Base-by-base conservation (phyloP, 2,797 vertebrate genomes). In the Chaenodraco wilsoni region DNA sequence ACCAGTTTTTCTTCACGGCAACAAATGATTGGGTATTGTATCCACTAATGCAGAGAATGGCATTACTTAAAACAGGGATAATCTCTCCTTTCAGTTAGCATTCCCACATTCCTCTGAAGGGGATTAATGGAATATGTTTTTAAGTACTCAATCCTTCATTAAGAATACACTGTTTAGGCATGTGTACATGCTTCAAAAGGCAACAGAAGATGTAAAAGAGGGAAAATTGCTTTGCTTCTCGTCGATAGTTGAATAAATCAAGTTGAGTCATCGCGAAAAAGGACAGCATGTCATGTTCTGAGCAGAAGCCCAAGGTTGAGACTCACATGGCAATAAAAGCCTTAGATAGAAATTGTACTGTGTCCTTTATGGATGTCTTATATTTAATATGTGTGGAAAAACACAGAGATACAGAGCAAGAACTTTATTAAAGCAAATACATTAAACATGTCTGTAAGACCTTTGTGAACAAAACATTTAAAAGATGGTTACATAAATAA, bases 361-460 rank as follows among this genome's bases (percentile, higher is more conserved):
- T 74, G 9, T 33, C 15, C 3, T 13, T 9, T 10, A 33, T 50
- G 15, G 43, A 40, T 16, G 19, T 69, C 21, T 46, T 21, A 9
- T 14, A 60, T 62, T 57, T 37, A 51, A n/a, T 45, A 10, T 60
- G 48, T 0, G 3, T 23, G 9, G 31, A 48, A 56, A 44, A 69
- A 31, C 13, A 65, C 5, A 33, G 12, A 72, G 43, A 55, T 16
- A 61, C 31, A 46, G 40, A 82, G 19, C 33, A 63, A 76, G n/a
- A 74, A 69, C 46, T 83, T 85, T 85, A 85, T 83, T 81, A 8
- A 81, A 64, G 3, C 31, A 59, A 65, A 71, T 45, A 76, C 16
- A 86, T 44, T 10, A 9, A 72, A 65, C 41, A 37, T 59, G 16
- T 37, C 12, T 23, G 8, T 16, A 17, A 33, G 2, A 63, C 43